Percentiles rank a stretch among this genome's conserved stretches.
These are phyloP conservation scores for Rhaphigaster nebulosa DNA, from an alignment of 2,888 invertebrate genomes.

Conservation along the genomic window DNA sequence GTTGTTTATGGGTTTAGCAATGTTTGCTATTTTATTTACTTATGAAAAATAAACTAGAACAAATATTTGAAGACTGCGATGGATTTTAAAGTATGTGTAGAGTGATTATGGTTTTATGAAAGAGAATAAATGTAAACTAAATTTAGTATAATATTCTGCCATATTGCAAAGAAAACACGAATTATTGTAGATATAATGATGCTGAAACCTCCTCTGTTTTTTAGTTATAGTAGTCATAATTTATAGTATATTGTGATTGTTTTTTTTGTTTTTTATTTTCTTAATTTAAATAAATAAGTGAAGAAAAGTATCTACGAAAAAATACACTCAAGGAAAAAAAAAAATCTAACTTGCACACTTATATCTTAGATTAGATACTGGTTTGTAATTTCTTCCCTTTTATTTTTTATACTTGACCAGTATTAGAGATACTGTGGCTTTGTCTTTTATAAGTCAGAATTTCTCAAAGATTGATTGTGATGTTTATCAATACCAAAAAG, in stretches of 20 bases:
- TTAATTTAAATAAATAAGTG: background rate
- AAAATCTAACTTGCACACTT: background rate
- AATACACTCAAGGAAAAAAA: slow-evolving; percentile 30
- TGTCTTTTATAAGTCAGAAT: background rate
- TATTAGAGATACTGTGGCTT: background rate
- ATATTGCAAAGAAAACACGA: background rate
- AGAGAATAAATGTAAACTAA: background rate
- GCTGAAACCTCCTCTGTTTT: slow-evolving; percentile 49
- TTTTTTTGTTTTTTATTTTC: slow-evolving; percentile 5
- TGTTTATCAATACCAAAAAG: background rate
- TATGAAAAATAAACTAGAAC: background rate
- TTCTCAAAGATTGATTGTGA: too few species aligned
- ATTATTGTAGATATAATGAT: slow-evolving; percentile 50
- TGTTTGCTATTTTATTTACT: slow-evolving; percentile 10
- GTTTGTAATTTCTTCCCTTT: background rate
- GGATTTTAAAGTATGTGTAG: slow-evolving; percentile 20
- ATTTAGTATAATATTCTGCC: background rate
- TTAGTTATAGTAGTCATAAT: slow-evolving; percentile 18
- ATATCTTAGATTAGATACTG: background rate
- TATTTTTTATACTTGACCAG: background rate
- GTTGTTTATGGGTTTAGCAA: background rate
- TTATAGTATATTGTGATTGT: slow-evolving; percentile 37
- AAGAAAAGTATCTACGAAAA: background rate
- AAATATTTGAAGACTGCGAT: slow-evolving; percentile 24
- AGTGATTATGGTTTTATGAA: background rate